Evolutionary conservation across 35 echinoderm and acorn worm genomes (phyloP), one percentile per base, ranked within the genome.

Genomic region (Apostichopus parvimensis): DNA sequence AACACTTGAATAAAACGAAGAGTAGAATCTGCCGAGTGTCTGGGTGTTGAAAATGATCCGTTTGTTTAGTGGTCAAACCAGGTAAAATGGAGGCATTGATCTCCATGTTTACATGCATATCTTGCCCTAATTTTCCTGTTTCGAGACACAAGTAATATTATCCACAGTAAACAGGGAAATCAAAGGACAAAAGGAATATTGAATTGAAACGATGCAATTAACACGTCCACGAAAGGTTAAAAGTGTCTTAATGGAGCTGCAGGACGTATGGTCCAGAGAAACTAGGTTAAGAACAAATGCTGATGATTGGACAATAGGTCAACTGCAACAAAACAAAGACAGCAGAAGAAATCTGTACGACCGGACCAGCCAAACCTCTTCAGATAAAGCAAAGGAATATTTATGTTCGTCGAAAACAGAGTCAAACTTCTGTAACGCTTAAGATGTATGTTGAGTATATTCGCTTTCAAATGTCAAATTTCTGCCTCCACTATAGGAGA

Each of bases 231-330:
- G 6, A 75, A 75, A 75, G 71, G 71, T 75, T 22, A 75, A 75
- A 75, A 18, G 71, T n/a, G 4, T 45, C 34, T 45, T 45, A 45
- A 45, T 45, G 34, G 34, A 45, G 34, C 3, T 45, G 34, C 34
- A 45, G 34, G 34, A 45, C 34, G 34, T 45, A 45, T 45, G 34
- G 34, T 45, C 34, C 34, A 75, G 71, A 75, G 17, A 22, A 75
- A 75, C 71, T 75, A 18, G 71, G 71, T n/a, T n/a, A 75, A 75
- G 71, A 75, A 75, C 71, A 75, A 75, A 18, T 75, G 18, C 11
- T 68, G 34, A 45, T 45, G 34, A 45, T 45, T 45, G 34, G 34
- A 4, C 34, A 45, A 45, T 45, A 45, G 34, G 34, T 45, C 34
- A 45, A 45, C 34, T 45, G 34, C 34, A 45, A 45, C 34, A 45